Evolutionary conservation across 2,113 vertebrate species (phyloP), one percentile per base, ranked within the genome.

Genomic region (Leucosticte australis): DNA sequence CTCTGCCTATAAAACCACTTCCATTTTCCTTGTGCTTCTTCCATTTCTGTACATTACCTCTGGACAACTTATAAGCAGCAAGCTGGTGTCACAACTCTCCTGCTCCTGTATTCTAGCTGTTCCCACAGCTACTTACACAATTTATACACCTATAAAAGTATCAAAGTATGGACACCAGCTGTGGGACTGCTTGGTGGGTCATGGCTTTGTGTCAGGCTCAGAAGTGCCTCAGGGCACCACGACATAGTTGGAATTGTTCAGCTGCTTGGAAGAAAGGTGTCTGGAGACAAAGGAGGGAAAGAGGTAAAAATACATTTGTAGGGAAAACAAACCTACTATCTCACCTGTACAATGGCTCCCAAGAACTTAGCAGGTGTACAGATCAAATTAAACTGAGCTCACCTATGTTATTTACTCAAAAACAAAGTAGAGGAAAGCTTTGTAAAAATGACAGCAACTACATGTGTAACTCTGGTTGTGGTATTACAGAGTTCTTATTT

Each of bases 201-300:
- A 37, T 30, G 13, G 42, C 49, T 63, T 73, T 9, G 30, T 26
- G 7, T 49, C 53, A 63, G 76, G 42, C 53, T 42, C 15, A 15
- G 1, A 49, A 68, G 31, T 0, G 1, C 27, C 55, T 44, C 21
- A 83, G 1, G 3, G 68, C 1, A 4, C 16, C 3, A 59, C 4
- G 4, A 74, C 50, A 70, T 26, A 55, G 8, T 0, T 65, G 41
- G 33, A 76, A 87, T n/a, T 46, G 22, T 27, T 80, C 30, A 46
- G 56, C 56, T 56, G 30, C 50, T 75, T 70, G 33, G 47, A 85
- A 87, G 35, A 65, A 65, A 56, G 33, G 20, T 31, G 16, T 31
- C 12, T 57, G 26, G 35, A 90, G 16, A 80, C 62, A 79, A 76
- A 50, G 11, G 7, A 2, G 2, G 22, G 4, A 30, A 68, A 73